Base-by-base conservation (phyloP, 2,888 invertebrate species). In the Zygogramma bicolorata region DNA sequence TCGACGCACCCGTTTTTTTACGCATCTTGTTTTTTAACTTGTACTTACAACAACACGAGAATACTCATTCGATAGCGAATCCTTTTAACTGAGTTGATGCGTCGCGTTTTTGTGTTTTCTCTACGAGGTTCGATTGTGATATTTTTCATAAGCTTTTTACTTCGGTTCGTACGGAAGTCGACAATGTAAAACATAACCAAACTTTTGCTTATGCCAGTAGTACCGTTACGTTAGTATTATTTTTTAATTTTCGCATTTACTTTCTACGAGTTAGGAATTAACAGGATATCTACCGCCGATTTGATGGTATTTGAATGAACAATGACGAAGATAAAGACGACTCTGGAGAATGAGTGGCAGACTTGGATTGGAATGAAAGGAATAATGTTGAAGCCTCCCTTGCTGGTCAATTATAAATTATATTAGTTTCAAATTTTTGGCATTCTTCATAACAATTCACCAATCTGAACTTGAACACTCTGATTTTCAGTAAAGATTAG, bases 181-280 rank as follows among this genome's bases (percentile, higher is more conserved):
- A 81, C n/a, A n/a, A 78, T 79, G 77, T 70, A 77, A 72, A 82
- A 77, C 80, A 78, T 80, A 83, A 82, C 83, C 84, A 83, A 84
- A 83, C 80, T 80, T 82, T 82, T 81, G 80, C 81, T 83, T 79
- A 83, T 81, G 84, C 84, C 84, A 84, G 83, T 83, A 84, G 83
- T 83, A 83, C 82, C 82, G 81, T 82, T 81, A 81, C 77, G 72
- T 77, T 80, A 77, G 77, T 80, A 76, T 78, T 75, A 71, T 73
- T 75, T 67, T 75, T 74, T 73, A 68, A 61, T 73, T 69, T 20
- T 67, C 75, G 59, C 68, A 59, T 53, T 69, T 73, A 57, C 71
- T 59, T 73, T 58, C 63, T 70, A 60, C 63, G 49, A 60, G 63
- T 62, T 70, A 66, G 63, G 63, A 74, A 73, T 53, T 65, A 40